Conservation (phyloP, 2,797 vertebrate genomes). For the Takifugu ocellatus region DNA sequence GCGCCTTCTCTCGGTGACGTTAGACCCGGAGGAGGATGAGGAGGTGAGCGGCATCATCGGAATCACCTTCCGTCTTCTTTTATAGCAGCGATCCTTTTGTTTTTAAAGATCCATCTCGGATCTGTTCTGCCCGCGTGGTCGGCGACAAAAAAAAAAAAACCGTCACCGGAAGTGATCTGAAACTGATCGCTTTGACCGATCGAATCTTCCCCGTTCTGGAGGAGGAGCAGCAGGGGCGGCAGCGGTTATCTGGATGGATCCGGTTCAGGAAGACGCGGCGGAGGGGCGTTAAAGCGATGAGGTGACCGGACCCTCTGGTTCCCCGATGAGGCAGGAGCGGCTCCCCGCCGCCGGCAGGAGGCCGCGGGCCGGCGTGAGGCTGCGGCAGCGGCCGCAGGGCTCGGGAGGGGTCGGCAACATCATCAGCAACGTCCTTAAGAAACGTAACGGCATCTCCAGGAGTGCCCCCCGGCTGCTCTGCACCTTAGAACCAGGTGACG, state of each 20-base stretch:
- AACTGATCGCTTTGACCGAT: slow-evolving; percentile 28
- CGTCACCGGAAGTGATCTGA: slow-evolving; percentile 17
- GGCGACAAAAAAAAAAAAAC: background rate
- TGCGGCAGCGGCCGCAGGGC: slow-evolving; percentile 63
- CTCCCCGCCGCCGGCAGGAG: slow-evolving; percentile 79
- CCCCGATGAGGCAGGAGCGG: slow-evolving; percentile 78
- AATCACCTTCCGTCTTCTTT: background rate
- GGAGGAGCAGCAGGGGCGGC: background rate
- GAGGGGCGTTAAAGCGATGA: slow-evolving; percentile 28
- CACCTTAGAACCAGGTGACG: slow-evolving; percentile 94
- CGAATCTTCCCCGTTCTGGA: background rate
- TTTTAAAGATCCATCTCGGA: no score
- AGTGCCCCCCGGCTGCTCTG: slow-evolving; percentile 94
- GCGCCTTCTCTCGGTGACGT: slow-evolving; percentile 62
- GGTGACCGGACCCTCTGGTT: slow-evolving; percentile 6
- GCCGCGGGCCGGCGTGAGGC: slow-evolving; percentile 78
- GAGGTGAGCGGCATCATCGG: slow-evolving; percentile 41
- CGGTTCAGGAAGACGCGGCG: background rate
- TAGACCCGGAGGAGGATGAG: slow-evolving; percentile 44
- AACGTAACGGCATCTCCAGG: slow-evolving; percentile 90
- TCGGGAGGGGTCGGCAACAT: slow-evolving; percentile 87
- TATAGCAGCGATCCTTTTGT: no score
- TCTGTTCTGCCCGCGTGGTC: background rate
- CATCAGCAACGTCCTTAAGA: slow-evolving; percentile 94
- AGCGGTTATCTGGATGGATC: background rate